Evolutionary conservation across 1,140 invertebrate genomes (phyloP), one percentile per base, ranked within the genome.

Genomic region (Neuroterus valhalla): DNA sequence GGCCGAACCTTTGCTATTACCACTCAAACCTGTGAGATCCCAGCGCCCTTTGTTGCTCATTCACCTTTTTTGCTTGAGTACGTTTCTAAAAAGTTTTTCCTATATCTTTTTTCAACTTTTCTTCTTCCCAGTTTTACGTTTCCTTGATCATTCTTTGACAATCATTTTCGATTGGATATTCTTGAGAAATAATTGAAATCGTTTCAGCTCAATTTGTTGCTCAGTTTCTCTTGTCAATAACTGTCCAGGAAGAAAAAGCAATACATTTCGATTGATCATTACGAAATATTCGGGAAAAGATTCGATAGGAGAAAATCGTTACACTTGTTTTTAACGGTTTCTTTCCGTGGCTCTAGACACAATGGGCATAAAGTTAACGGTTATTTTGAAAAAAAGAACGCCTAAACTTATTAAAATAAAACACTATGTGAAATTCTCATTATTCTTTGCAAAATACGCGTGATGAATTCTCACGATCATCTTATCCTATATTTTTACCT

Each of bases 1-100:
- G 55, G 26, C 55, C 55, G 55, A 62, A 62, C 55, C 55, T 62
- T 62, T 62, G 55, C 55, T 23, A 62, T 62, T 62, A 62, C 55
- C 55, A 62, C 26, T 62, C 55, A 23, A 62, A 62, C 55, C 55
- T n/a, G 26, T 26, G 52, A 62, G 55, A n/a, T 31, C 55, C 55
- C 17, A 48, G 46, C 46, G 46, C 46, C 55, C 23, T 62, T 62
- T 62, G 55, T 62, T 62, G 55, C 23, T 62, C 55, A 62, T 62
- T 62, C 55, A 62, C 15, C 55, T 14, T 62, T 23, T 62, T 62
- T 62, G 55, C 55, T 62, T 23, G 31, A 62, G 55, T 62, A 62
- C 11, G 52, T 5, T 23, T 26, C 52, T 62, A 23, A 26, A 26
- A 62, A 26, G 23, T 62, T 62, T 62, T 14, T 62, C 55, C n/a